Percentiles rank a stretch among this genome's conserved stretches.
Evolutionary conservation across 2,797 vertebrate species (phyloP).

Genomic region (Cephalopachus bancanus): DNA sequence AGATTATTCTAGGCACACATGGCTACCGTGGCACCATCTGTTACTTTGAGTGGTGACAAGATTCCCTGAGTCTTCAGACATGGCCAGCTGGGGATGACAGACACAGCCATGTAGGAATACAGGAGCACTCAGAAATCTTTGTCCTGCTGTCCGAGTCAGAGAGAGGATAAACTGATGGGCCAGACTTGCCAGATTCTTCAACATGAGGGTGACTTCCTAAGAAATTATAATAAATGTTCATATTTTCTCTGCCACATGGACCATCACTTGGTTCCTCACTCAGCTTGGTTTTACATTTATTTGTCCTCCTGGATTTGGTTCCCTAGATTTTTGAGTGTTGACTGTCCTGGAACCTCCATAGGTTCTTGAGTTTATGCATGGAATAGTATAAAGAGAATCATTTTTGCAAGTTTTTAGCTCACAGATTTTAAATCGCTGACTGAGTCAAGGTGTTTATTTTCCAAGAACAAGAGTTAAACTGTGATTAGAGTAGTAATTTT

Average conservation of each 20-base stretch:
- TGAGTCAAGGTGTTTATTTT: neutral
- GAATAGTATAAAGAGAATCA: neutral
- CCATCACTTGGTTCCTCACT: neutral
- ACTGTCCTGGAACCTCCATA: neutral
- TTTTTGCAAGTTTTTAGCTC: neutral
- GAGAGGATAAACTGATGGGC: neutral
- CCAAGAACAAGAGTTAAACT: neutral
- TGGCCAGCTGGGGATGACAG: neutral
- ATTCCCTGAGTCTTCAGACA: neutral
- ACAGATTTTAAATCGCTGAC: neutral
- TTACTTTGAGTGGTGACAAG: neutral
- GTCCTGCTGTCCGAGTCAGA: neutral
- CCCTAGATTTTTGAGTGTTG: neutral
- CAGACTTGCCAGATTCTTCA: neutral
- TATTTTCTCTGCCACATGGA: neutral
- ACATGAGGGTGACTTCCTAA: neutral
- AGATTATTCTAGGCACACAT: neutral
- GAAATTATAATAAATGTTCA: neutral
- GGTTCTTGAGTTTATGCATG: neutral
- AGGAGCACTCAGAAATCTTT: neutral
- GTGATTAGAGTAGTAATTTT: neutral
- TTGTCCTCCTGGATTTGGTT: neutral
- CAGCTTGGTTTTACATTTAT: neutral
- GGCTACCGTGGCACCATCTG: neutral
- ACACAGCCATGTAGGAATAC: neutral